Base-by-base conservation (phyloP, 2,797 vertebrate species). In the Australoheros facetus region DNA sequence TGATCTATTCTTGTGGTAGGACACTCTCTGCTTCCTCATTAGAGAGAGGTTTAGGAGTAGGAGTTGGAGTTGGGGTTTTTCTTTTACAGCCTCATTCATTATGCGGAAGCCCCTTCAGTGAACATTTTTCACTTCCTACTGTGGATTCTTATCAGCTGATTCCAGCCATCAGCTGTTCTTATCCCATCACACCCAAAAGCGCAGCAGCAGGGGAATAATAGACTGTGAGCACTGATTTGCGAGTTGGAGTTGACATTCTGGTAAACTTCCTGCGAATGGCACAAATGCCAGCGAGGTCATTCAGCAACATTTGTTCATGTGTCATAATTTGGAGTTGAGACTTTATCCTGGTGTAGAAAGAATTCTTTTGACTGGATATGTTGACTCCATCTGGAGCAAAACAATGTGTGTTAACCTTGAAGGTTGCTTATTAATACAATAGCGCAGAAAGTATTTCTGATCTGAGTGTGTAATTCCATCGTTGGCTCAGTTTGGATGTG, bases 1-100 rank as follows among this genome's bases (percentile, higher is more conserved):
- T 99, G 85, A 90, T 96, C 94, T 99, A 97, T 55, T 96, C 97
- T 1, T 99, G 98, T 72, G 97, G 98, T 99, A 97, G 91, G 97
- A 89, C 21, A 71, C 64, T 54, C 45, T 73, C 77, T 86, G 39
- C 60, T 82, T 86, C 81, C 83, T 78, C 45, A 62, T 73, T 11
- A 8, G 32, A 21, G 8, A 23, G 42, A 51, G 32, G 14, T 32
- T 71, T 75, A 10, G 45, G 64, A 80, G 71, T 55, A 77, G 57
- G 28, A 79, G 45, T 42, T 8, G 17, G 5, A 79, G 45, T 42
- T 10, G 17, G 5, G n/a, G 71, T 72, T 80, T 58, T 81, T 84
- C 70, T 84, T 75, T 83, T 75, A 72, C 45, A 66, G 21, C 55
- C 13, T 72, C 2, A 3, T 60, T 85, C 57, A 45, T 83, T 71